phyloP scores from a whole-genome alignment of 2,113 vertebrate genomes.

The Bungarus multicinctus region DNA sequence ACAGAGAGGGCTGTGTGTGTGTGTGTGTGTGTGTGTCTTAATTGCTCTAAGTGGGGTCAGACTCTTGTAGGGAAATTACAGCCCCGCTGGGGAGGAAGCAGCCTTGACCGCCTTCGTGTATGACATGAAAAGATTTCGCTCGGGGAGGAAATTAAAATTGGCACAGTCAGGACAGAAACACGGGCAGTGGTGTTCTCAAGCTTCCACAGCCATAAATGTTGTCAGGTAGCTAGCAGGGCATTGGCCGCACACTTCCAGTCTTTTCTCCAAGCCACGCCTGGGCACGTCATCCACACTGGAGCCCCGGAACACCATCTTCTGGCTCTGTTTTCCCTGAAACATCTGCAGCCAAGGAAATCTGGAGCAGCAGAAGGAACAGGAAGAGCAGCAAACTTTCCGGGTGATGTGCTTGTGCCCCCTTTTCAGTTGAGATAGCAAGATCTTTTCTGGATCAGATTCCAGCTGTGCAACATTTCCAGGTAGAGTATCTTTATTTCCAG shows the following conservation, averaged over 20 bases:
- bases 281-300: too few relatives aligned
- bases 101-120: neutral
- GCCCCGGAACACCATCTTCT: neutral
- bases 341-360: neutral
- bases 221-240: conserved; percentile 3
- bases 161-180: neutral
- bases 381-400: neutral
- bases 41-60: neutral
- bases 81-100: neutral
- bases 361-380: neutral
- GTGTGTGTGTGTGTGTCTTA: neutral
- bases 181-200: neutral
- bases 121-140: neutral
- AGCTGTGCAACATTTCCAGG: neutral
- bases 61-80: neutral
- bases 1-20: accelerated
- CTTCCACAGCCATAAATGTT: neutral
- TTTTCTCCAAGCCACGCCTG: neutral
- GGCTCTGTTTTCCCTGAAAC: neutral
- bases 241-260: neutral
- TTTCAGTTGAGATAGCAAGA: neutral
- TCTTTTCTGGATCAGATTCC: neutral
- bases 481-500: neutral
- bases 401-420: too few relatives aligned
- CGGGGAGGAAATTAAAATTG: neutral